Base-by-base conservation (phyloP, 1,140 invertebrate species). In the Andrena cerasifolii region DNA sequence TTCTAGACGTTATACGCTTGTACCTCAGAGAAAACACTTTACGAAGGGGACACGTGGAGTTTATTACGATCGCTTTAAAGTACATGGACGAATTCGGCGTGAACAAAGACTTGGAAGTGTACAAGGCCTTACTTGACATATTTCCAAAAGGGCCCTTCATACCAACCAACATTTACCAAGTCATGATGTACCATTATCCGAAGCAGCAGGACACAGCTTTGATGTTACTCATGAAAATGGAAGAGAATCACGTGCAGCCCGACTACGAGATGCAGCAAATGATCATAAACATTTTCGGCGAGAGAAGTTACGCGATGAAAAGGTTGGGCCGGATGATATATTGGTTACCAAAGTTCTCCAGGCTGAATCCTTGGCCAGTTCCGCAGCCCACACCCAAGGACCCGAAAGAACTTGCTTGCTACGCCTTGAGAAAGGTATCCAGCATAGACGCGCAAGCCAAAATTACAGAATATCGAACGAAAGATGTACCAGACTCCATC, bases 291-390 rank as follows among this genome's bases (percentile, higher is more conserved):
- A 95, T 96, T 51, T 99, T 99, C 94, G 98, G 98, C 0, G 92
- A 93, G 71, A 93, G 95, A 85, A 95, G 95, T 14, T 94, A 95
- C 88, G 96, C 97, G 0, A 89, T 98, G 16, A 93, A 97, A 75
- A 99, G 98, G 89, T 97, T 95, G 88, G 96, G 95, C 93, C 94
- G 98, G 58, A 98, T 99, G 96, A 95, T 98, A 93, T 99, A 99
- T 89, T 99, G 99, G 99, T 96, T 99, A 96, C 98, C 98, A 4
- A 99, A 99, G 91, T 98, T 99, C 87, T 97, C 96, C 88, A 96
- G 99, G 90, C 89, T 96, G 0, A 98, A 97, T 82, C 99, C 99
- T 2, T 99, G 97, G 95, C 95, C 95, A 1, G 89, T 99, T 51
- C 97, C 98, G 0, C 93, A 95, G 43, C 94, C 95, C 1, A 80